A percentile compares a stretch with the other conserved stretches of the same genome.
Conservation (phyloP, 2,113 vertebrate species). For the Morphnarchus princeps region DNA sequence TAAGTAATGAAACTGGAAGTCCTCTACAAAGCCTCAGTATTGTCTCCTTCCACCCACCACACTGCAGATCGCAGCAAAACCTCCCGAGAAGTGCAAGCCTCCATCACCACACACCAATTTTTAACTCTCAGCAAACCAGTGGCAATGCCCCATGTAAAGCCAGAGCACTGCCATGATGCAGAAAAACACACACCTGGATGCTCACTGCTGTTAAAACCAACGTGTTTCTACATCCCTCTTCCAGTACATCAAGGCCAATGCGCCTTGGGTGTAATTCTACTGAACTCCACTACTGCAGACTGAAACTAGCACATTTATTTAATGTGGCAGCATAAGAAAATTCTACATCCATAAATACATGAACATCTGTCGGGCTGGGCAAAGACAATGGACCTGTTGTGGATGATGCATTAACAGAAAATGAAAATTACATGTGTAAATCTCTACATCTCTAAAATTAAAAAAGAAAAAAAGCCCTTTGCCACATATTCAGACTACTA, state of each 20-base stretch:
- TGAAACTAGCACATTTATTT: not conserved
- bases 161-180: not conserved
- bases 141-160: accelerated
- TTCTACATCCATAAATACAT: constrained; percentile 1
- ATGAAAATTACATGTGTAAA: not conserved
- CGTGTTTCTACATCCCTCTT: not conserved
- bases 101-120: not conserved
- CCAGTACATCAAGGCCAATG: not conserved
- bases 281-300: not conserved
- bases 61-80: not conserved
- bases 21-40: not conserved
- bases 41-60: not conserved
- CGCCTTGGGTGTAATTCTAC: not conserved
- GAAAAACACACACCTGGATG: not conserved
- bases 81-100: not conserved
- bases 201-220: not conserved
- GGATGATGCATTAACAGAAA: not conserved
- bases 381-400: not conserved
- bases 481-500: not conserved
- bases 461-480: not conserved
- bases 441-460: not conserved
- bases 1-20: not conserved
- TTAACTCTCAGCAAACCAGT: not conserved
- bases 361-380: not conserved
- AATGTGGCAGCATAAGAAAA: not conserved